Conservation (phyloP, 1,140 invertebrate species). For the Bursaphelenchus mucronatus region DNA sequence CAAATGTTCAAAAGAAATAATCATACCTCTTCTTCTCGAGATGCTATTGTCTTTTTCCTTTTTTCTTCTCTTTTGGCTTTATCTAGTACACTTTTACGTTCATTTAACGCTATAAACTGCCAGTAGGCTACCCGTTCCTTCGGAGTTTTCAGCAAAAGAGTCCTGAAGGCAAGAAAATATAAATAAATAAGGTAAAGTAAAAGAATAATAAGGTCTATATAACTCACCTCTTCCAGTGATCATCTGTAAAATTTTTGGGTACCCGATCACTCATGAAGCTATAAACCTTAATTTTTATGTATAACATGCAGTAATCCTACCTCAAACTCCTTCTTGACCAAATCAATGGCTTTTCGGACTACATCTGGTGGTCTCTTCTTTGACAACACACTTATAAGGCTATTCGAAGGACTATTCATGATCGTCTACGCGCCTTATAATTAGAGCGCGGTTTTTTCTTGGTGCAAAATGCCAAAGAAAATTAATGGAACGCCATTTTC, state of each 20-base stretch:
- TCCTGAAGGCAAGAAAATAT: slow-evolving; percentile 2
- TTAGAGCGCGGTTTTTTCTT: no score
- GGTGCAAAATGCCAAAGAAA: no score
- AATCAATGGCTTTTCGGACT: no score
- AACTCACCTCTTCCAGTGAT: slow-evolving; percentile 10
- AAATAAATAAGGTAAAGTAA: no score
- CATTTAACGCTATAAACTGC: slow-evolving; percentile 12
- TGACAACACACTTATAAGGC: no score
- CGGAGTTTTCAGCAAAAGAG: not conserved
- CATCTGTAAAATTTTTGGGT: not conserved
- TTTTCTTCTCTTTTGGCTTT: not conserved
- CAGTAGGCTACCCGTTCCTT: slow-evolving; percentile 9
- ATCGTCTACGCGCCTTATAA: no score
- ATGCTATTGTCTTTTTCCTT: not conserved
- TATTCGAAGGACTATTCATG: no score
- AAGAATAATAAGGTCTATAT: not conserved
- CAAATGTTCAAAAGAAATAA: not conserved
- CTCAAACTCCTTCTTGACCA: slow-evolving; percentile 12
- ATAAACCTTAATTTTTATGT: slow-evolving; percentile 6
- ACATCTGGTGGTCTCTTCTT: no score
- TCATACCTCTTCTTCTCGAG: slow-evolving; percentile 3
- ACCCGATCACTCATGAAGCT: slow-evolving; percentile 19
- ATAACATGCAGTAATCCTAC: not conserved
- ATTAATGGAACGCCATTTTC: no score
- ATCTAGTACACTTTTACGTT: not conserved